phyloP scores from a whole-genome alignment of 2,888 invertebrate species.

The Dryococelus australis region DNA sequence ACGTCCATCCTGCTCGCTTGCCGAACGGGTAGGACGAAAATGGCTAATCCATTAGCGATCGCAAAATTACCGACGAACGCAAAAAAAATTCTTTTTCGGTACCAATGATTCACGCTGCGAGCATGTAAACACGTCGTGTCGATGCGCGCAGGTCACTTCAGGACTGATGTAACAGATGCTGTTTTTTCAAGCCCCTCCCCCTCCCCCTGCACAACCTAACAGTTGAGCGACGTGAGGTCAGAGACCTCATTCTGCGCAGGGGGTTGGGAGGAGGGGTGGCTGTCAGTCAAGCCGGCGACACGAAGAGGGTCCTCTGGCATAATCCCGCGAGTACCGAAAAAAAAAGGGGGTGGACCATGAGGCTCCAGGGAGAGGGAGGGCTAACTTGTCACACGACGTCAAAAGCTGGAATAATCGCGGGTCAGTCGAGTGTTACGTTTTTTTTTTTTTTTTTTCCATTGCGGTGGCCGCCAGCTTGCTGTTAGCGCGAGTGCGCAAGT shows the following conservation, averaged over 20 bases:
- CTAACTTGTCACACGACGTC: neutral
- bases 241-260: neutral
- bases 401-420: neutral
- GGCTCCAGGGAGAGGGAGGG: neutral
- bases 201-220: neutral
- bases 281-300: neutral
- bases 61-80: neutral
- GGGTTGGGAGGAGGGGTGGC: neutral
- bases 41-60: neutral
- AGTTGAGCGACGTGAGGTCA: neutral
- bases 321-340: neutral
- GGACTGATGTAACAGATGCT: neutral
- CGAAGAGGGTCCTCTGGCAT: neutral
- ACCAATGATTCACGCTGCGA: neutral
- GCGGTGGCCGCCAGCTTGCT: too few relatives aligned
- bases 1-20: neutral
- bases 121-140: neutral
- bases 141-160: neutral
- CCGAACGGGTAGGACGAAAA: neutral
- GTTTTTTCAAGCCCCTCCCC: neutral
- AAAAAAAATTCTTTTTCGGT: neutral
- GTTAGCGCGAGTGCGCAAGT: too few relatives aligned
- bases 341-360: too few relatives aligned
- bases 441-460: neutral
- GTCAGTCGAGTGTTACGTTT: neutral